A percentile compares a stretch with the other conserved stretches of the same genome.
phyloP scores from a whole-genome alignment of 2,113 vertebrate species.

The Zingel zingel region DNA sequence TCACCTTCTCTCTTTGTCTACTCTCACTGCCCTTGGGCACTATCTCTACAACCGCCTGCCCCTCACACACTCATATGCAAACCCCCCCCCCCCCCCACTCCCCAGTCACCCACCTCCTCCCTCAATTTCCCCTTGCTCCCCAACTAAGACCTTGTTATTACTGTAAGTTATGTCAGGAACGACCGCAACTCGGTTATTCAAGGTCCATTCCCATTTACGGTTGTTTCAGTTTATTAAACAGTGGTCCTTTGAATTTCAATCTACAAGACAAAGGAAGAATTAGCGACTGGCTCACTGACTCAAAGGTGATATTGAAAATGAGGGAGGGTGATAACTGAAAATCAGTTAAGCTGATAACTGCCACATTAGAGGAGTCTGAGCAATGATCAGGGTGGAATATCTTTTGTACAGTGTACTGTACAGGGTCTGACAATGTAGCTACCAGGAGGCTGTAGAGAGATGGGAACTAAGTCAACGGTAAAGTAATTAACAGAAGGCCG shows the following conservation, averaged over 20 bases:
- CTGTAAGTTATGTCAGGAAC: constrained; percentile 57
- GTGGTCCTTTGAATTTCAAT: constrained; percentile 49
- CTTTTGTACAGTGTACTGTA: not conserved
- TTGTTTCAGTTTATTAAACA: constrained; percentile 48
- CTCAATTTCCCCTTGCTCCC: constrained; percentile 30
- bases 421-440: not conserved
- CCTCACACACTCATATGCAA: not conserved
- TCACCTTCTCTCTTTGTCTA: constrained; percentile 32
- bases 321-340: not conserved
- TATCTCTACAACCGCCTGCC: constrained; percentile 35
- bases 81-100: not conserved
- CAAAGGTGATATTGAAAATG: constrained; percentile 26
- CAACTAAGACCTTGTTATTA: constrained; percentile 65
- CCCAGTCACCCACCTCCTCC: not conserved
- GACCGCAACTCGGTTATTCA: constrained; percentile 37
- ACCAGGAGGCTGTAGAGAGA: constrained; percentile 8
- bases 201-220: constrained; percentile 20
- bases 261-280: constrained; percentile 28
- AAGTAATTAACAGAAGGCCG: constrained; percentile 70
- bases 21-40: constrained; percentile 48
- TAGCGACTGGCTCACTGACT: constrained; percentile 5
- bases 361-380: not conserved
- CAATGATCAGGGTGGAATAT: not conserved
- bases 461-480: constrained; percentile 56
- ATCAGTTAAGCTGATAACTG: not conserved